phyloP scores from a whole-genome alignment of 2,113 vertebrate genomes.

The Phaethornis superciliosus region DNA sequence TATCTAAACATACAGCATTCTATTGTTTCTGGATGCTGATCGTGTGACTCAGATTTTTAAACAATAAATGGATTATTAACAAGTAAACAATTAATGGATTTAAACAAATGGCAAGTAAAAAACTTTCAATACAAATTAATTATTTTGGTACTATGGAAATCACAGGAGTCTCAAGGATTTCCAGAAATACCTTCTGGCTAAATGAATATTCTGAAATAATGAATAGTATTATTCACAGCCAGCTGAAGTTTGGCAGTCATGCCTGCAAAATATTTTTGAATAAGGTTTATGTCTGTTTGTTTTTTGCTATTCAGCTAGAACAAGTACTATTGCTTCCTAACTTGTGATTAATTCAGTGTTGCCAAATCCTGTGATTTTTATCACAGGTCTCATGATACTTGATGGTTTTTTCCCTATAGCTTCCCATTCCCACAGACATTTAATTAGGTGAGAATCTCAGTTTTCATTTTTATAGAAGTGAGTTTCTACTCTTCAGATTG shows the following conservation, averaged over 20 bases:
- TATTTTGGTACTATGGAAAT: slow-evolving; percentile 31
- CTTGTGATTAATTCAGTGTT: not conserved
- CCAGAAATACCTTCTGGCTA: slow-evolving; percentile 42
- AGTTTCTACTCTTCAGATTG: slow-evolving; percentile 26
- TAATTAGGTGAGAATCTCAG: slow-evolving; percentile 60
- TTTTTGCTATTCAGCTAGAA: slow-evolving; percentile 44
- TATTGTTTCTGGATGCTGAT: slow-evolving; percentile 51
- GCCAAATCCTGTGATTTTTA: slow-evolving; percentile 52
- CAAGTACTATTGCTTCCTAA: slow-evolving; percentile 55
- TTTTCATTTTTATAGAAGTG: slow-evolving; percentile 42
- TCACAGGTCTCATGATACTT: slow-evolving; percentile 29
- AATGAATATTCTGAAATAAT: slow-evolving; percentile 55
- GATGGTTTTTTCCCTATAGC: not conserved
- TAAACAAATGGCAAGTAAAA: slow-evolving; percentile 33
- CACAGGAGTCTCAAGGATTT: slow-evolving; percentile 32
- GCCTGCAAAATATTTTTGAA: slow-evolving; percentile 25
- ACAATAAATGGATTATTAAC: not conserved
- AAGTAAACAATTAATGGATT: slow-evolving; percentile 2
- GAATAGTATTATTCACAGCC: slow-evolving; percentile 28
- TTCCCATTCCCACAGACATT: not conserved
- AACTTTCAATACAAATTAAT: slow-evolving; percentile 50
- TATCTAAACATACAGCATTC: not conserved
- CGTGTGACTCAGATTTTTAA: slow-evolving; percentile 23
- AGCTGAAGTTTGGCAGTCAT: slow-evolving; percentile 27
- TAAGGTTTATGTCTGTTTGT: slow-evolving; percentile 48